Evolutionary conservation across 23 tunicate species (phyloP).

Genomic region (Styela clava): DNA sequence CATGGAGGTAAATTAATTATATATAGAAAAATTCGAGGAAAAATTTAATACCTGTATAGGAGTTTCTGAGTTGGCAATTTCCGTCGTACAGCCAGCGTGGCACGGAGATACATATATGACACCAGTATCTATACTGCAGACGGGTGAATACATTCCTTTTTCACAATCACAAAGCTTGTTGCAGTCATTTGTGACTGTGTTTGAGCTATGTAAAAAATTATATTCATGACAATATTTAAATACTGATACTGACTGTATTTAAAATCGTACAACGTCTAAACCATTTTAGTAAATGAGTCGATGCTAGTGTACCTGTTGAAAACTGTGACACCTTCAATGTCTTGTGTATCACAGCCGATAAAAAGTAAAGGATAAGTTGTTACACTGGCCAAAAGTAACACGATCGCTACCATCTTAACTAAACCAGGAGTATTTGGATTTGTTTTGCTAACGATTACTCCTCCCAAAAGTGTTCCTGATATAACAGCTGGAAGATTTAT

Average conservation of each 20-base stretch:
- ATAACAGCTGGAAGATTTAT: conserved; percentile 46
- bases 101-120: conserved; percentile 69
- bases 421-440: conserved; percentile 30
- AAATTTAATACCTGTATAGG: neutral
- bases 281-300: too few relatives aligned
- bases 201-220: neutral
- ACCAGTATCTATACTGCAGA: conserved; percentile 41
- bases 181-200: conserved; percentile 20
- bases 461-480: conserved; percentile 54
- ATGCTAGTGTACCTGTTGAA: conserved; percentile 28
- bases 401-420: neutral
- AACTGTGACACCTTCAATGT: conserved; percentile 47
- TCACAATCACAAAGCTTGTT: conserved; percentile 49
- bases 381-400: neutral
- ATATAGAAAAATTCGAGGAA: too few relatives aligned
- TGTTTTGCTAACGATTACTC: conserved; percentile 28
- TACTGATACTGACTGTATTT: too few relatives aligned
- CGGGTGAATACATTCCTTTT: conserved; percentile 47
- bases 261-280: too few relatives aligned
- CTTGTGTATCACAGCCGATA: conserved; percentile 45
- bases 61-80: neutral
- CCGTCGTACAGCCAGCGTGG: conserved; percentile 63
- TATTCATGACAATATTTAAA: neutral
- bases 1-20: too few relatives aligned
- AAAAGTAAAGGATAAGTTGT: conserved; percentile 13